phyloP scores from a whole-genome alignment of 2,797 vertebrate species.

The Helostoma temminkii region DNA sequence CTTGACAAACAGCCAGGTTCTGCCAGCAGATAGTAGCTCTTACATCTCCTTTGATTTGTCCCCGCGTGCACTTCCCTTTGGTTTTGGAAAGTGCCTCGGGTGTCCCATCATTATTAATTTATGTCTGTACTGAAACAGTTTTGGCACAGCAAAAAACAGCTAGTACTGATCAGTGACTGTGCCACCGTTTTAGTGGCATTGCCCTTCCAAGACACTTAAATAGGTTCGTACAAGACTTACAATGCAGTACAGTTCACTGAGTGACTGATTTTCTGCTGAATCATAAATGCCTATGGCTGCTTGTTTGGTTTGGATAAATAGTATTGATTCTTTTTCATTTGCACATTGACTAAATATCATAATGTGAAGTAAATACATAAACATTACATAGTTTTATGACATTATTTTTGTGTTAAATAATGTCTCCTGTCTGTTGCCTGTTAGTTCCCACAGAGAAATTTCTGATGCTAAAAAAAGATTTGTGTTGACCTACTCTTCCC shows the following conservation, averaged over 20 bases:
- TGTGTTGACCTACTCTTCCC: too few relatives aligned
- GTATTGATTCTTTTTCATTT: slow-evolving; percentile 26
- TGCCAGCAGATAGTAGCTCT: slow-evolving; percentile 44
- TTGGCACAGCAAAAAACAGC: slow-evolving; percentile 53
- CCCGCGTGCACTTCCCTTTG: slow-evolving; percentile 68
- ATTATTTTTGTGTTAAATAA: too few relatives aligned
- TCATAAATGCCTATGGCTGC: slow-evolving; percentile 10
- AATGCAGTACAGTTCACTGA: slow-evolving; percentile 16
- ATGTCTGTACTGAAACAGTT: slow-evolving; percentile 67
- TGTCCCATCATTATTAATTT: slow-evolving; percentile 76
- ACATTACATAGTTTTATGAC: too few relatives aligned
- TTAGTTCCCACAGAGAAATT: too few relatives aligned
- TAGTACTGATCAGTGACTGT: slow-evolving; percentile 44
- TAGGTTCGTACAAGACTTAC: slow-evolving; percentile 26
- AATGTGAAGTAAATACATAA: slow-evolving; percentile 17
- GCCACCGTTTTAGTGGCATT: slow-evolving; percentile 27
- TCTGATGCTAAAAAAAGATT: too few relatives aligned
- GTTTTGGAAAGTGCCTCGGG: slow-evolving; percentile 78
- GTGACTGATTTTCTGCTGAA: slow-evolving; percentile 2
- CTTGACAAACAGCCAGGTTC: slow-evolving; percentile 53
- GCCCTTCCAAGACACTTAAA: slow-evolving; percentile 46
- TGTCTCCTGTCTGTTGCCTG: too few relatives aligned
- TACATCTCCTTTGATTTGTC: slow-evolving; percentile 78
- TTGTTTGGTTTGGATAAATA: slow-evolving; percentile 19
- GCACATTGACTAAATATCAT: slow-evolving; percentile 19